These are phyloP conservation scores for Epirrhoe tristata DNA, from an alignment of 2,888 invertebrate genomes.

Conservation along the genomic window DNA sequence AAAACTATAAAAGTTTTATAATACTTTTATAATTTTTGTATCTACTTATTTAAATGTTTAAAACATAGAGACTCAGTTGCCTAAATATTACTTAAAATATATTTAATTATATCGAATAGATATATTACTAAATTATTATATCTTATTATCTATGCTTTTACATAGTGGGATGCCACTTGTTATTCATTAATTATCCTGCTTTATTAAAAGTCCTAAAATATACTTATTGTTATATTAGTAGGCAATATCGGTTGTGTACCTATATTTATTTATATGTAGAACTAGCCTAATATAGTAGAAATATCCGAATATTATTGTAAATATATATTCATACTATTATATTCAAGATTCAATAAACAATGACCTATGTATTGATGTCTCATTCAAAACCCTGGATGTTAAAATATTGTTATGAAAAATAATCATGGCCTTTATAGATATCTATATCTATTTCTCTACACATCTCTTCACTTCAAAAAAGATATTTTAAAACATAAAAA, in stretches of 20 bases:
- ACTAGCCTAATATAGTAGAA: constrained; percentile 62
- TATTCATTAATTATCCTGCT: constrained; percentile 31
- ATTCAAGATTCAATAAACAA: constrained; percentile 77
- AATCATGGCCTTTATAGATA: no score
- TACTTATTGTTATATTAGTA: constrained; percentile 42
- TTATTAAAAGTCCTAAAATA: constrained; percentile 28
- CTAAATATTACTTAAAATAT: constrained; percentile 34
- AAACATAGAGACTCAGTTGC: constrained; percentile 13
- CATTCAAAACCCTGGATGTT: constrained; percentile 33
- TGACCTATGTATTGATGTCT: constrained; percentile 54
- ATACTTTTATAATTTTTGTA: constrained; percentile 31
- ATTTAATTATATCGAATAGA: constrained; percentile 2
- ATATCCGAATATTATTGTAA: constrained; percentile 73
- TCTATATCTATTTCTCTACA: no score
- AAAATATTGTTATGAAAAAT: neutral
- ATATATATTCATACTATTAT: constrained; percentile 73
- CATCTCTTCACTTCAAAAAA: no score
- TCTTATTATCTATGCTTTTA: constrained; percentile 40
- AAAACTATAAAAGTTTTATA: constrained; percentile 23
- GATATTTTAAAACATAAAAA: no score
- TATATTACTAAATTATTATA: constrained; percentile 24
- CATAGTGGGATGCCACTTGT: constrained; percentile 8
- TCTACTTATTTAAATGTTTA: constrained; percentile 24
- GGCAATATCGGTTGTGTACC: constrained; percentile 70
- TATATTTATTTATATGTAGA: constrained; percentile 69